A percentile compares a stretch with the other conserved stretches of the same genome.
phyloP scores from a whole-genome alignment of 2,797 vertebrate species.

The Enteromius mattozi region DNA sequence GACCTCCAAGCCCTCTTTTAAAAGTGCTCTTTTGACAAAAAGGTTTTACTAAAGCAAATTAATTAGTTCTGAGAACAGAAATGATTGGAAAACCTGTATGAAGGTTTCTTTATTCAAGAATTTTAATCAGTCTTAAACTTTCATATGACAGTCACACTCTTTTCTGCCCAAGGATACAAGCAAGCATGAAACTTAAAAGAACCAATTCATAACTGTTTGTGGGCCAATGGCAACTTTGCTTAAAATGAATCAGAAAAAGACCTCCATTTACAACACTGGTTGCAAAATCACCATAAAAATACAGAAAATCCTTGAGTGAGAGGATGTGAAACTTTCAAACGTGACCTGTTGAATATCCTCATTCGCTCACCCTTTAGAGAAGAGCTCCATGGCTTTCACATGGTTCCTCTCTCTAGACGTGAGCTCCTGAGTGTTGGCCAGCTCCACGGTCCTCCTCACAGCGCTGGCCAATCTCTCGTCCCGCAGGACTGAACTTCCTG shows the following conservation, averaged over 20 bases:
- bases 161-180: not conserved
- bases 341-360: not conserved
- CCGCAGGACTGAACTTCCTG: slow-evolving; percentile 76
- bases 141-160: slow-evolving; percentile 28
- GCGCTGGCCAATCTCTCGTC: slow-evolving; percentile 79
- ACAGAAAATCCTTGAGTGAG: not conserved
- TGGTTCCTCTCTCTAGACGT: slow-evolving; percentile 86
- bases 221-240: not conserved
- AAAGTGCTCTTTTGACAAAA: not conserved
- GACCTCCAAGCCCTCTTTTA: not conserved
- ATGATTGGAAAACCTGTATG: not conserved
- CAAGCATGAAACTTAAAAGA: slow-evolving; percentile 6
- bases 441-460: slow-evolving; percentile 77
- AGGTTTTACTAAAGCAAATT: not conserved
- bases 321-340: not conserved
- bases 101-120: slow-evolving; percentile 8
- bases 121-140: not conserved
- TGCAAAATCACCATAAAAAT: not conserved
- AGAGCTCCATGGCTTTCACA: slow-evolving; percentile 82
- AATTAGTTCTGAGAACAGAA: not conserved
- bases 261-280: not conserved
- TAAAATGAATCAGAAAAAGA: not conserved
- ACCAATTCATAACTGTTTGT: not conserved
- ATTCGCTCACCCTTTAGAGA: slow-evolving; percentile 85
- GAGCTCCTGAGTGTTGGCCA: slow-evolving; percentile 81